Evolutionary conservation across 2,888 invertebrate species (phyloP).

Genomic region (Chaetogeoica ovagalla): DNA sequence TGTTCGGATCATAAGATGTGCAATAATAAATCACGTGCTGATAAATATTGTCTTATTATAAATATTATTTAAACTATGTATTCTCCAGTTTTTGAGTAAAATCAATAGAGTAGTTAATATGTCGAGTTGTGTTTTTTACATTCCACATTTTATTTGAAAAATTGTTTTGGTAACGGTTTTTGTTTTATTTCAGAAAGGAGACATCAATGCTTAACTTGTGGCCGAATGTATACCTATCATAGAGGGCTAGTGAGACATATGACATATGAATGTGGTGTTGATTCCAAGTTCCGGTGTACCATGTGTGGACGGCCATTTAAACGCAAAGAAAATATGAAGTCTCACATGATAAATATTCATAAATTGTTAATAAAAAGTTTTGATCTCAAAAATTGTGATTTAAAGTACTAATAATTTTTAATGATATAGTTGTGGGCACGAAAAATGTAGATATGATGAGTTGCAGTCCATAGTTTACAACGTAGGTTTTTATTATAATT

Average conservation of each 20-base stretch:
- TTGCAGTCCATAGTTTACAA: too few relatives aligned
- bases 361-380: conserved; percentile 22
- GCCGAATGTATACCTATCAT: conserved; percentile 61
- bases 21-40: conserved; percentile 25
- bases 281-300: conserved; percentile 56
- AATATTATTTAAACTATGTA: conserved; percentile 18
- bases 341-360: conserved; percentile 55
- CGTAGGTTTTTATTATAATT: too few relatives aligned
- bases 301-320: conserved; percentile 58
- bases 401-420: not conserved
- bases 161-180: conserved; percentile 24
- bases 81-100: conserved; percentile 7
- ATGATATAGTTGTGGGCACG: not conserved
- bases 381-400: not conserved
- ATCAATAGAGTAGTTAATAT: conserved; percentile 20
- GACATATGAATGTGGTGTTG: conserved; percentile 60
- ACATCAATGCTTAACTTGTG: conserved; percentile 59
- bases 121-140: conserved; percentile 22
- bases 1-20: conserved; percentile 16
- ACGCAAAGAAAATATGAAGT: conserved; percentile 58
- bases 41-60: conserved; percentile 12
- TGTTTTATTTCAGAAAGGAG: conserved; percentile 52
- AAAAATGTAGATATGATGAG: too few relatives aligned
- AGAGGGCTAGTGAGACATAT: conserved; percentile 60
- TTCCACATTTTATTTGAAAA: not conserved